Percentiles rank a stretch among this genome's conserved stretches.
Evolutionary conservation across 2,113 vertebrate genomes (phyloP).

Genomic region (Callorhinus ursinus): DNA sequence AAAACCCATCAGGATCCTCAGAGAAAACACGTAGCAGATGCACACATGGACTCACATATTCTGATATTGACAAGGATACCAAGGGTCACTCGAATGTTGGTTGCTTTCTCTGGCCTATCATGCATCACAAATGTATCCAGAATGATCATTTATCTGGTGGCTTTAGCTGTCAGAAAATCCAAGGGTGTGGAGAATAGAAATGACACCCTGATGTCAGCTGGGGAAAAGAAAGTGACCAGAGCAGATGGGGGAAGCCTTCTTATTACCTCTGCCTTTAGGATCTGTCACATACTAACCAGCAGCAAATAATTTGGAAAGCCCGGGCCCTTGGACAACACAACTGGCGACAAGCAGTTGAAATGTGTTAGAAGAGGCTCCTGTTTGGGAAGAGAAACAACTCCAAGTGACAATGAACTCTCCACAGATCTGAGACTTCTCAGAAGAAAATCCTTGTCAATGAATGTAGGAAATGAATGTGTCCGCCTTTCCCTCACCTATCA

Average conservation of each 20-base stretch:
- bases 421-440: constrained; percentile 44
- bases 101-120: constrained; percentile 55
- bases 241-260: constrained; percentile 76
- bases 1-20: constrained; percentile 44
- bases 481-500: not conserved
- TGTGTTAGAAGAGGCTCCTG: constrained; percentile 57
- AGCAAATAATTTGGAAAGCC: constrained; percentile 49
- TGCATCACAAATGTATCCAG: not conserved
- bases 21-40: not conserved
- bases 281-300: constrained; percentile 36
- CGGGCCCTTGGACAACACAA: not conserved
- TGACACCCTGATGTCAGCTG: constrained; percentile 79
- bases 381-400: constrained; percentile 47
- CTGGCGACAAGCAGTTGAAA: constrained; percentile 36
- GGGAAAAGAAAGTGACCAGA: constrained; percentile 76
- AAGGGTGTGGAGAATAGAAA: constrained; percentile 84
- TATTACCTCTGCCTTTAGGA: constrained; percentile 36
- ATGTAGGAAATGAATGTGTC: constrained; percentile 42
- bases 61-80: not conserved
- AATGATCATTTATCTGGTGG: constrained; percentile 40
- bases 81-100: not conserved
- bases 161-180: constrained; percentile 76
- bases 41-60: not conserved
- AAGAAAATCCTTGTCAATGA: constrained; percentile 44
- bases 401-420: constrained; percentile 53